Evolutionary conservation across 1,140 invertebrate genomes (phyloP).

Genomic region (Bombyx mori): ASM3026992v2 NC_085126.1:6175001-6175500

Average conservation of each 20-base stretch:
- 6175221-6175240: neutral
- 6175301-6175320: too few species aligned
- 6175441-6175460: conserved; percentile 91
- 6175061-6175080: too few species aligned
- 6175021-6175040: too few species aligned
- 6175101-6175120: neutral
- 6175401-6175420: conserved; percentile 64
- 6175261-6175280: neutral
- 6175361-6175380: conserved; percentile 71
- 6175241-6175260: neutral
- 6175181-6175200: too few species aligned
- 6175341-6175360: conserved; percentile 65
- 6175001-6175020: neutral
- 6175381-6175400: conserved; percentile 47
- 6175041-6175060: too few species aligned
- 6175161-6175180: too few species aligned
- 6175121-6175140: neutral
- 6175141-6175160: too few species aligned
- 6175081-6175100: too few species aligned
- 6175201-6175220: neutral
- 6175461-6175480: conserved; percentile 89
- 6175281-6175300: too few species aligned
- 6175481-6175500: conserved; percentile 85
- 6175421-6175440: conserved; percentile 79
- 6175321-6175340: too few species aligned